These are phyloP conservation scores for Philaenus spumarius DNA, from an alignment of 1,140 invertebrate species.

Conservation along the genomic window DNA sequence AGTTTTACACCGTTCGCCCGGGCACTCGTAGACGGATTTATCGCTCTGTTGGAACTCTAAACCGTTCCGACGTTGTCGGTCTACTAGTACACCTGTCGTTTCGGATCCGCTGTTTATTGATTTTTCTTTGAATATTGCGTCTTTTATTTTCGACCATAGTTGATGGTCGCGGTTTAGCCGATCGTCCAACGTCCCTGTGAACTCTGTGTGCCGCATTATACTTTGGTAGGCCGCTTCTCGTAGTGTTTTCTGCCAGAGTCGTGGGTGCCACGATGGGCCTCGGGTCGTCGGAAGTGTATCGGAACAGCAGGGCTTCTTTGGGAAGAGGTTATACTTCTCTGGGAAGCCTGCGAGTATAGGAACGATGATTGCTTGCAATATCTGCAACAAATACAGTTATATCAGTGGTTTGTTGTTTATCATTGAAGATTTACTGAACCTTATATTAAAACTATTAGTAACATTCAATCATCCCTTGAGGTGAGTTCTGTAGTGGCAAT, in stretches of 20 bases:
- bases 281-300: neutral
- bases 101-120: neutral
- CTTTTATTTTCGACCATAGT: constrained; percentile 23
- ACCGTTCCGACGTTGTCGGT: neutral
- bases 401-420: no score
- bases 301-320: neutral
- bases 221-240: constrained; percentile 25
- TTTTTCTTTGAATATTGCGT: constrained; percentile 13
- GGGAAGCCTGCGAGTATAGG: no score
- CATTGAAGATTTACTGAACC: no score
- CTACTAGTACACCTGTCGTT: constrained; percentile 15
- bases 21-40: constrained; percentile 10
- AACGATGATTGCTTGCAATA: no score
- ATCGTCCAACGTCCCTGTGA: constrained; percentile 23
- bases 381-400: no score
- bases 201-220: constrained; percentile 21
- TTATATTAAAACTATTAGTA: no score
- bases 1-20: constrained; percentile 3
- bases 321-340: no score
- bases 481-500: no score
- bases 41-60: constrained; percentile 22
- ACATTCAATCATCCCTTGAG: no score
- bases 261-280: neutral
- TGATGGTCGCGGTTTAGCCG: constrained; percentile 22
- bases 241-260: constrained; percentile 21